Percentiles rank a stretch among this genome's conserved stretches.
Evolutionary conservation across 2,113 vertebrate species (phyloP).

Genomic region (Sarotherodon lohbergeri): DNA sequence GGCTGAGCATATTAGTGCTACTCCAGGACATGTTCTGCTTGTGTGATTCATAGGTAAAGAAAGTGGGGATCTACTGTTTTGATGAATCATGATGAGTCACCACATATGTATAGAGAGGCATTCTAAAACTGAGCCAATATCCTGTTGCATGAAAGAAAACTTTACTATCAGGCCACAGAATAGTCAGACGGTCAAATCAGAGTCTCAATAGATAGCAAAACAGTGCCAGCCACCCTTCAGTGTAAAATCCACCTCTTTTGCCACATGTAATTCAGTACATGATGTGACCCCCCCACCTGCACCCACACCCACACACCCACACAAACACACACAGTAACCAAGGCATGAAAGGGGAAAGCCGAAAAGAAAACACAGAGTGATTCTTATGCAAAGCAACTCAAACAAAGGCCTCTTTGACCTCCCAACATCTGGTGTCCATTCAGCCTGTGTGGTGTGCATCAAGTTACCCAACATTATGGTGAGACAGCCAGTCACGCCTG

Average conservation of each 20-base stretch:
- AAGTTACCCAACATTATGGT: slow-evolving; percentile 18
- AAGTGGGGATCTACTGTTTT: slow-evolving; percentile 52
- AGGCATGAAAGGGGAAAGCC: background rate
- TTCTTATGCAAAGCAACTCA: background rate
- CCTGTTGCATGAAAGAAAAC: background rate
- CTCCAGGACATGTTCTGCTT: slow-evolving; percentile 29
- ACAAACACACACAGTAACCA: background rate
- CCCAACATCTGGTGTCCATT: background rate
- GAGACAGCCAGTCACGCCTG: slow-evolving; percentile 17
- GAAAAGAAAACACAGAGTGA: background rate
- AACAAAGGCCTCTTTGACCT: background rate
- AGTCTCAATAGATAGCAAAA: background rate
- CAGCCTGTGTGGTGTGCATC: background rate
- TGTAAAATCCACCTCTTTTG: background rate
- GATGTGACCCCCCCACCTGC: background rate
- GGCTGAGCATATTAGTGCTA: slow-evolving; percentile 35
- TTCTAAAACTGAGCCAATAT: background rate
- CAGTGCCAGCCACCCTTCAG: background rate
- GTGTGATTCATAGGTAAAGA: slow-evolving; percentile 55
- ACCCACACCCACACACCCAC: accelerated
- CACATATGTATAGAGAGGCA: slow-evolving; percentile 13
- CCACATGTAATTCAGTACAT: background rate
- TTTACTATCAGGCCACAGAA: background rate
- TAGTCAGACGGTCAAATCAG: background rate
- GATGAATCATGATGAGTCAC: slow-evolving; percentile 61